These are phyloP conservation scores for Sebastes trivittatus DNA, from an alignment of 2,797 vertebrate species.

Conservation along the genomic window DNA sequence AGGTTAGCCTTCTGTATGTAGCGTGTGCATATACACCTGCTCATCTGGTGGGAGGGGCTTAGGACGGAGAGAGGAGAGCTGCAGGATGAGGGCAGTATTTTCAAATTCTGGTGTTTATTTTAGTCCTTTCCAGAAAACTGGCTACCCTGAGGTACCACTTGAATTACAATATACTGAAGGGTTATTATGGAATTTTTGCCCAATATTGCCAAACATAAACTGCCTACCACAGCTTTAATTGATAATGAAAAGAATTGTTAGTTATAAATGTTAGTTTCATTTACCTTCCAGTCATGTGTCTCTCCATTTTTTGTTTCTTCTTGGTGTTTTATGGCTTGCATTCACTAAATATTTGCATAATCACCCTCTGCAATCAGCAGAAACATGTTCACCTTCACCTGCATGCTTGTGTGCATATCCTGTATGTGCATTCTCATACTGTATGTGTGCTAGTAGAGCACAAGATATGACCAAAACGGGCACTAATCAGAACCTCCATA, in stretches of 20 bases:
- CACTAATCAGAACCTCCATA: not conserved
- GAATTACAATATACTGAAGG: too few species aligned
- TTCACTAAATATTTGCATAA: not conserved
- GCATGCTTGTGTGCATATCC: not conserved
- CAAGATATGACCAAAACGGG: not conserved
- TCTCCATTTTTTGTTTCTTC: not conserved
- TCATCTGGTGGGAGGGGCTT: too few species aligned
- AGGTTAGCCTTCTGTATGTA: too few species aligned
- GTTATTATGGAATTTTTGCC: too few species aligned
- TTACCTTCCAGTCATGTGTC: not conserved
- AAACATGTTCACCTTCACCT: not conserved
- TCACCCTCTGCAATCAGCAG: not conserved
- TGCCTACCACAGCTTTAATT: not conserved
- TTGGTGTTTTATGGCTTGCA: not conserved
- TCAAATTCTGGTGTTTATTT: too few species aligned
- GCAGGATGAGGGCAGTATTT: too few species aligned
- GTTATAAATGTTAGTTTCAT: not conserved
- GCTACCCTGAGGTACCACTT: too few species aligned
- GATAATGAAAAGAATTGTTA: not conserved
- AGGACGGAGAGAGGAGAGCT: too few species aligned
- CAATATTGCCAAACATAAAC: too few species aligned
- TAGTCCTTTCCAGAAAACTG: too few species aligned
- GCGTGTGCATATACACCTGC: too few species aligned
- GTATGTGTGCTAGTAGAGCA: not conserved
- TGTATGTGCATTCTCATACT: not conserved